A percentile compares a stretch with the other conserved stretches of the same genome.
These are phyloP conservation scores for Pseudomyrmex concolor DNA, from an alignment of 1,140 invertebrate species.

Conservation along the genomic window DNA sequence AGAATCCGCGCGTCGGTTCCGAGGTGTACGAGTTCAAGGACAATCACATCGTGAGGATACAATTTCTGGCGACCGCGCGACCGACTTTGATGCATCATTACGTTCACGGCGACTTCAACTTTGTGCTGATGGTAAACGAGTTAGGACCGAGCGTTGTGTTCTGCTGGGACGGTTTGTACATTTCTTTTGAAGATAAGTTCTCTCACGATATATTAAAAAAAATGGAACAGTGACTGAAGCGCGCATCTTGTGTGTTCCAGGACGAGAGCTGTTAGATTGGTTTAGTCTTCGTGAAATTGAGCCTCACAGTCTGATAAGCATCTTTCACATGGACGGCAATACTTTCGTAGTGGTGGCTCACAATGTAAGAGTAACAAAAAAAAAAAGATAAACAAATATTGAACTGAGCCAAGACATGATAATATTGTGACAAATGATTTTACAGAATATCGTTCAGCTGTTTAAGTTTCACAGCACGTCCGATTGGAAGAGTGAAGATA, in stretches of 20 bases:
- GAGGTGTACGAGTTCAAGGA: constrained; percentile 71
- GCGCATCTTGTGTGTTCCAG: constrained; percentile 33
- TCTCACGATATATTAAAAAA: not conserved
- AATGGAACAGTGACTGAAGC: not conserved
- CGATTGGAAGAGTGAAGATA: constrained; percentile 30
- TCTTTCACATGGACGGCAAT: constrained; percentile 59
- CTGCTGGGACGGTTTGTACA: constrained; percentile 74
- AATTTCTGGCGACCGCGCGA: constrained; percentile 62
- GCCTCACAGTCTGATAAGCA: constrained; percentile 52
- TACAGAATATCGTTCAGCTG: constrained; percentile 62
- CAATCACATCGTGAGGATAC: constrained; percentile 53
- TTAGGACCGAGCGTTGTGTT: constrained; percentile 58
- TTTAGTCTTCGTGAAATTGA: constrained; percentile 61
- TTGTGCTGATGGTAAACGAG: constrained; percentile 66
- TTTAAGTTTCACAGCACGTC: constrained; percentile 68
- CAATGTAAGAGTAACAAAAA: constrained; percentile 41
- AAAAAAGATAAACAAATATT: not conserved
- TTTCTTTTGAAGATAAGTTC: not conserved
- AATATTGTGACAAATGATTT: constrained; percentile 18
- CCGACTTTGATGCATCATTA: constrained; percentile 71
- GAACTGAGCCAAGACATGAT: not conserved
- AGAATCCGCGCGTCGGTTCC: constrained; percentile 49
- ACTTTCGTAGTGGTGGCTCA: constrained; percentile 70
- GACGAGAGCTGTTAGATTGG: constrained; percentile 71
- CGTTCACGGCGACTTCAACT: constrained; percentile 52